A percentile compares a stretch with the other conserved stretches of the same genome.
These are phyloP conservation scores for Trichopria drosophilae DNA, from an alignment of 2,888 invertebrate species.

Conservation along the genomic window DNA sequence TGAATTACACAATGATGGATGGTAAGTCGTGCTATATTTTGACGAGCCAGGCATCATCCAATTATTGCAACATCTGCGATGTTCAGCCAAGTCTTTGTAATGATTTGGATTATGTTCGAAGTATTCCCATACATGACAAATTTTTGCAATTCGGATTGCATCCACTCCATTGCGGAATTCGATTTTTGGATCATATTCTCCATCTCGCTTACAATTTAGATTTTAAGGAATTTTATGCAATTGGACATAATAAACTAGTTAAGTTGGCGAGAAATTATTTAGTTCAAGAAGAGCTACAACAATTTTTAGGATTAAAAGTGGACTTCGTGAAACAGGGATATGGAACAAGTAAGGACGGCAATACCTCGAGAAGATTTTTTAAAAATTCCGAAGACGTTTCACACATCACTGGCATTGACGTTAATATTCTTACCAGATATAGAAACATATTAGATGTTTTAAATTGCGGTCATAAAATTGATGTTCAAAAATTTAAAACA, in stretches of 20 bases:
- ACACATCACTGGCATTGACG: slow-evolving; percentile 3
- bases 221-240: slow-evolving; percentile 2
- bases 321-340: slow-evolving; percentile 9
- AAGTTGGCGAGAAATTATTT: slow-evolving; percentile 5
- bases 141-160: slow-evolving; percentile 4
- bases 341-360: slow-evolving; percentile 10
- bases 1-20: slow-evolving; percentile 4
- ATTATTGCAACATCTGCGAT: neutral
- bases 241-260: slow-evolving; percentile 1
- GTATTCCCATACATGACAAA: neutral
- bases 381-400: neutral
- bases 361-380: slow-evolving; percentile 11
- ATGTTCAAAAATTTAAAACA: slow-evolving; percentile 10
- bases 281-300: neutral
- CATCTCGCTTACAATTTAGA: slow-evolving; percentile 1
- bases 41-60: neutral
- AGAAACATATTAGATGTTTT: slow-evolving; percentile 4
- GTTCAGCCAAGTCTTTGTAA: no score
- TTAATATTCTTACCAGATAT: slow-evolving; percentile 1
- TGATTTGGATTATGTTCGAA: no score
- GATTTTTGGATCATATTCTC: slow-evolving; percentile 3
- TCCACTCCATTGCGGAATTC: slow-evolving; percentile 5
- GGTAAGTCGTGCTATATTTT: slow-evolving; percentile 4
- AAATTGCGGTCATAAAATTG: neutral
- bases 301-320: neutral